phyloP scores from a whole-genome alignment of 2,113 vertebrate genomes.

The Haemorhous mexicanus region DNA sequence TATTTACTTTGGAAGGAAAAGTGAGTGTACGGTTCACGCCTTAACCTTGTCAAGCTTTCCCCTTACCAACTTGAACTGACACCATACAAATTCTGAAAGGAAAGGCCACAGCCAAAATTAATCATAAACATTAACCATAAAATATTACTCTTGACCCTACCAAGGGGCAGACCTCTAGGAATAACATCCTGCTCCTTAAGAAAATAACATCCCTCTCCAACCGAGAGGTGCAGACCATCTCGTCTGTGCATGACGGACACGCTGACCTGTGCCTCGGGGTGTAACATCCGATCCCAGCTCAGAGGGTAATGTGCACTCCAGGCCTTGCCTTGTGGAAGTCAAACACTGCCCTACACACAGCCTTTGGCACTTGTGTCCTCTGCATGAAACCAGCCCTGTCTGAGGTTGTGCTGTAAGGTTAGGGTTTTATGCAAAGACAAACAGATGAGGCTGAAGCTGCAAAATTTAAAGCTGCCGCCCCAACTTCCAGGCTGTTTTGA shows the following conservation, averaged over 20 bases:
- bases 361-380: background rate
- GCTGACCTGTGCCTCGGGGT: slow-evolving; percentile 56
- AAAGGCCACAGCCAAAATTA: slow-evolving; percentile 70
- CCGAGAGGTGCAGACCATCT: slow-evolving; percentile 36
- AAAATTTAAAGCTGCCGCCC: background rate
- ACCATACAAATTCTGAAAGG: slow-evolving; percentile 59
- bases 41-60: slow-evolving; percentile 66
- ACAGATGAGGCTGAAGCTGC: background rate
- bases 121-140: slow-evolving; percentile 71
- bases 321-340: background rate
- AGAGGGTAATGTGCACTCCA: background rate
- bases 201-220: slow-evolving; percentile 69
- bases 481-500: background rate
- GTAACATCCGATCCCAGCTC: slow-evolving; percentile 24
- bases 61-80: slow-evolving; percentile 41
- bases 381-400: background rate
- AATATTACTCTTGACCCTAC: slow-evolving; percentile 66
- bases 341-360: background rate
- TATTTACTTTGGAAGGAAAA: slow-evolving; percentile 57
- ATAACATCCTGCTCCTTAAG: slow-evolving; percentile 73
- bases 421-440: background rate
- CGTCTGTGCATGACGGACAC: slow-evolving; percentile 22
- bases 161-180: slow-evolving; percentile 69
- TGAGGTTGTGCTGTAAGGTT: background rate
- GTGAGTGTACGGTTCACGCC: slow-evolving; percentile 37